A percentile compares a stretch with the other conserved stretches of the same genome.
These are phyloP conservation scores for Manis pentadactyla DNA, from an alignment of 2,797 vertebrate species.

Conservation along the genomic window DNA sequence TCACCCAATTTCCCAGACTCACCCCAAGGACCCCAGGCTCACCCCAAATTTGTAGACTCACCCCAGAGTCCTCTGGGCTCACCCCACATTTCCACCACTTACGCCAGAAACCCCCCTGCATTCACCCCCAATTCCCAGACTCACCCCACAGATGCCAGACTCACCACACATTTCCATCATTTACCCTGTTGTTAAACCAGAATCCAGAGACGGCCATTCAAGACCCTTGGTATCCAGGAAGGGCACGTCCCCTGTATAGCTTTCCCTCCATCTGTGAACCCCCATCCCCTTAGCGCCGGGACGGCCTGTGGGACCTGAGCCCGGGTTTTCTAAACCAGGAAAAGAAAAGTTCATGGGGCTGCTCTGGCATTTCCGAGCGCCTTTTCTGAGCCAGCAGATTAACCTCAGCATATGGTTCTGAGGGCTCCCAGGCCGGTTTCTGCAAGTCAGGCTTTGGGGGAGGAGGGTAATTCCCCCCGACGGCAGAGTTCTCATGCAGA, in stretches of 20 bases:
- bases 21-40: too few relatives aligned
- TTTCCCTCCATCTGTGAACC: background rate
- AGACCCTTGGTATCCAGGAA: background rate
- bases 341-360: background rate
- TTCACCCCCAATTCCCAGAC: too few relatives aligned
- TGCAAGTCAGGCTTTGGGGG: background rate
- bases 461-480: background rate
- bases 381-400: background rate
- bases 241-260: fast-evolving
- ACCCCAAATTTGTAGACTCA: background rate
- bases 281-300: too few relatives aligned
- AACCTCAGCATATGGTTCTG: background rate
- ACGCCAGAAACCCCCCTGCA: too few relatives aligned
- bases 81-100: background rate
- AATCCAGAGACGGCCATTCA: background rate
- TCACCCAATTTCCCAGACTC: background rate
- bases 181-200: background rate
- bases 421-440: background rate
- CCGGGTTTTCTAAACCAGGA: background rate
- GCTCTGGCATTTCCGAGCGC: background rate
- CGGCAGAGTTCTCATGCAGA: background rate
- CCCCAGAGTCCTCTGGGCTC: background rate
- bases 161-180: background rate
- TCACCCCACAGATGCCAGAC: background rate
- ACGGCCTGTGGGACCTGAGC: background rate